Evolutionary conservation across 2,113 vertebrate genomes (phyloP), one percentile per base, ranked within the genome.

Genomic region (Sphaerodactylus townsendi): DNA sequence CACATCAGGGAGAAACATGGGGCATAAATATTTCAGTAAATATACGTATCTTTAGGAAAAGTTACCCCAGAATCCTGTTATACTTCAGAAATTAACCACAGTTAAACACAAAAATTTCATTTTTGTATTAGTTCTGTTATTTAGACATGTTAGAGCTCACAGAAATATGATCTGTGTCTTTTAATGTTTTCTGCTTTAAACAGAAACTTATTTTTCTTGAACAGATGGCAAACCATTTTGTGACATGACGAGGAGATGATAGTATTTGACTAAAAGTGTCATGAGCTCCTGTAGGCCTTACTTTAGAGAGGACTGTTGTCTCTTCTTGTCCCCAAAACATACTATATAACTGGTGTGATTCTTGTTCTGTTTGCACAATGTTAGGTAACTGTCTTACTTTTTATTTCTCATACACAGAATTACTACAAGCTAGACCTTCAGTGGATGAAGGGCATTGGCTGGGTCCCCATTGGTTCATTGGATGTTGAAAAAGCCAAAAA

Each of bases 391-490:
- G 7, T 1, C 59, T 62, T 62, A 23, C 23, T 62, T 62, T 62
- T 23, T 62, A 28, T 62, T 28, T 62, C 76, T 15, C 77, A 28
- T 80, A 14, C 75, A 69, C 62, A 98, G 97, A 92, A 91, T 90
- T 23, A 95, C 0, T 98, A 98, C 87, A 98, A 97, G 86, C 90
- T 95, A 39, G 98, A 98, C 69, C 91, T 96, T 72, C 95, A 92
- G 86, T 93, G 91, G 81, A 0, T 97, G 76, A 95, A 87, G 91
- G 97, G 97, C 46, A 33, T 94, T 41, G 97, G 97, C 76, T 98
- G 97, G 97, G 96, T 97, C 37, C 96, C 97, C 23, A 96, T 97
- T 14, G 97, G 95, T 23, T 98, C 97, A 14, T 0, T 97, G 35
- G 98, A 97, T 13, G 96, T 96, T 85, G 94, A 95, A 83, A 98